Evolutionary conservation across 2,797 vertebrate genomes (phyloP).

Genomic region (Urophycis tenuis): DNA sequence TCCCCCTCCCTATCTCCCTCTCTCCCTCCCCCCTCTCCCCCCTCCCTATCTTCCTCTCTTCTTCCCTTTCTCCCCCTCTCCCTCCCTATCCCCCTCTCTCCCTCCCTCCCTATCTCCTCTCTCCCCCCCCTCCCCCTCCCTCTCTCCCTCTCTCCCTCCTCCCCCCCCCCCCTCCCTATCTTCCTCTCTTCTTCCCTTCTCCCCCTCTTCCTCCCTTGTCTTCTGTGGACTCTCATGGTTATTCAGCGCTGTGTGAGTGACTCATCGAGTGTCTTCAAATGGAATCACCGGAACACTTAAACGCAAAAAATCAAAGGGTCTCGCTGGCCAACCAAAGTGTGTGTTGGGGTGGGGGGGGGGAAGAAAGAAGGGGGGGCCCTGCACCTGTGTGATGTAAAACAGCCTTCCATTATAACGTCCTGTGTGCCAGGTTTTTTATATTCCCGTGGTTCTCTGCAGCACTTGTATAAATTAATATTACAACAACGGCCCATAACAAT

Average conservation of each 20-base stretch:
- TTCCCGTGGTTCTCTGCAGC: background rate
- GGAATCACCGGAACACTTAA: background rate
- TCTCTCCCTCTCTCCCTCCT: background rate
- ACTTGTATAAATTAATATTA: background rate
- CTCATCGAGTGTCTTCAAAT: background rate
- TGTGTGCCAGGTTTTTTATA: background rate
- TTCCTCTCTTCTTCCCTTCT: too few species aligned
- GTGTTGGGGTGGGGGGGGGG: too few species aligned
- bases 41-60: background rate
- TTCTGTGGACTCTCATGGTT: background rate
- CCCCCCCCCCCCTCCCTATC: too few species aligned
- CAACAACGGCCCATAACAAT: background rate
- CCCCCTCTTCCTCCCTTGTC: background rate
- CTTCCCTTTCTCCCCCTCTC: too few species aligned
- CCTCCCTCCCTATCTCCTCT: background rate
- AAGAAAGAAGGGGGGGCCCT: background rate
- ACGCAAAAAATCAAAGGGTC: too few species aligned
- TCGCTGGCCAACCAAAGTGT: background rate
- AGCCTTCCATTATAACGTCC: background rate
- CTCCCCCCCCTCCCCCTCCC: too few species aligned
- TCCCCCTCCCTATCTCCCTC: background rate
- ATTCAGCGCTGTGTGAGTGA: background rate
- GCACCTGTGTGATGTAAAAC: background rate
- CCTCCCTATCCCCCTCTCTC: too few species aligned
- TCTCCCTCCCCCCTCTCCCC: background rate